Conservation (phyloP, 2,888 invertebrate genomes). For the Drosophila sordidula region DNA sequence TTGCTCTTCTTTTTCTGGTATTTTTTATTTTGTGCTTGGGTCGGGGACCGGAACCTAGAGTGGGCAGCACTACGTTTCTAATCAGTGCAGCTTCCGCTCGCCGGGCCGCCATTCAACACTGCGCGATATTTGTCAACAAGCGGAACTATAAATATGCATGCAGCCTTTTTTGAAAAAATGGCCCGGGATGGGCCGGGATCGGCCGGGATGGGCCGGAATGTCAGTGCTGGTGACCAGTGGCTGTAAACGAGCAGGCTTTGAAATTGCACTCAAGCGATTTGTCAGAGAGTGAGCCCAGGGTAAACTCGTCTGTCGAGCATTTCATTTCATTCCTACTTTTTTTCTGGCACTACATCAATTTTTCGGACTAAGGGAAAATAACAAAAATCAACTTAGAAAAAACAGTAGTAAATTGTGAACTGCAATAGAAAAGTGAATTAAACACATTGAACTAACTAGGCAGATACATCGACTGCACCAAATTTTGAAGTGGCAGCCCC, state of each 20-base stretch:
- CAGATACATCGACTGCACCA: constrained; percentile 31
- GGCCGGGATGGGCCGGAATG: background rate
- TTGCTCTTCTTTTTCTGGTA: constrained; percentile 13
- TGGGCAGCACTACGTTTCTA: constrained; percentile 77
- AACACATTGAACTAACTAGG: constrained; percentile 22
- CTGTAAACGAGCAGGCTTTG: constrained; percentile 52
- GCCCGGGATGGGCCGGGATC: too few relatives aligned
- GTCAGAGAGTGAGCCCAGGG: constrained; percentile 28
- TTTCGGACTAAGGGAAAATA: constrained; percentile 54
- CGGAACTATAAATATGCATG: constrained; percentile 83
- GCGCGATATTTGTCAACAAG: constrained; percentile 81
- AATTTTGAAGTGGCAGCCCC: constrained; percentile 40
- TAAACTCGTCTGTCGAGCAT: constrained; percentile 41
- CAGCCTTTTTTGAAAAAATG: constrained; percentile 15
- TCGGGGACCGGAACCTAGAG: constrained; percentile 45
- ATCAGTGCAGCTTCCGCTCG: constrained; percentile 82
- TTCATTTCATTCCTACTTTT: constrained; percentile 61
- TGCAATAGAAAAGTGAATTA: constrained; percentile 42
- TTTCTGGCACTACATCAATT: constrained; percentile 53
- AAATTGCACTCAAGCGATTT: constrained; percentile 54
- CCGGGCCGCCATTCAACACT: constrained; percentile 57
- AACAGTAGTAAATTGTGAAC: constrained; percentile 47
- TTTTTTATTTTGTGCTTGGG: background rate
- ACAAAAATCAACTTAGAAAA: constrained; percentile 43
- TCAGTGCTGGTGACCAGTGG: constrained; percentile 17